phyloP scores from a whole-genome alignment of 2,888 invertebrate species.

The Drepanosiphum platanoidis region DNA sequence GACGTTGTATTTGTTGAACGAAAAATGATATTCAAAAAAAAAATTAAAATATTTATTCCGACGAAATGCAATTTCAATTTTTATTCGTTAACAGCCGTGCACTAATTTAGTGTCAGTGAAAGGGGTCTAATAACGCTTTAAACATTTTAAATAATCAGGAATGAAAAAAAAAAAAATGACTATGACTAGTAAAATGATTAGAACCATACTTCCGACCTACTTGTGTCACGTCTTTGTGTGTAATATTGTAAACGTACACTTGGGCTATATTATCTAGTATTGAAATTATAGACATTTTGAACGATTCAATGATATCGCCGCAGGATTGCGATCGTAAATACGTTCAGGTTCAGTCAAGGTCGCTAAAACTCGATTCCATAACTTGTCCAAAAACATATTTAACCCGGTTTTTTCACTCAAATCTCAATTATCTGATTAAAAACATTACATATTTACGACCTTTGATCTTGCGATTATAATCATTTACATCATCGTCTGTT shows the following conservation, averaged over 20 bases:
- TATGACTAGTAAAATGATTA: not conserved
- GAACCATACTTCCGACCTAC: constrained; percentile 3
- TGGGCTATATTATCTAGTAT: not conserved
- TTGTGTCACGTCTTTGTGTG: not conserved
- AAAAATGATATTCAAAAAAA: not conserved
- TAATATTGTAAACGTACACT: not conserved
- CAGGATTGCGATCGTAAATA: constrained; percentile 1
- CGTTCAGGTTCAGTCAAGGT: constrained; percentile 27
- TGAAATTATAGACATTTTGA: constrained; percentile 4
- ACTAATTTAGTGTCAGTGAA: not conserved
- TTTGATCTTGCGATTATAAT: not conserved
- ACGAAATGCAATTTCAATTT: not conserved
- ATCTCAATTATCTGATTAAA: not conserved
- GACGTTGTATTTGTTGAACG: not conserved
- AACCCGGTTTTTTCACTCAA: not conserved
- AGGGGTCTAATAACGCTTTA: not conserved
- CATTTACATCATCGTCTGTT: not conserved
- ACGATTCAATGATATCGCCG: not conserved
- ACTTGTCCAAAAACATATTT: constrained; percentile 35
- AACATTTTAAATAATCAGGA: not conserved
- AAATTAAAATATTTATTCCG: not conserved
- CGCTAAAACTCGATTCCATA: constrained; percentile 35
- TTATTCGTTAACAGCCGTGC: not conserved
- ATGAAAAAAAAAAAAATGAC: not conserved
- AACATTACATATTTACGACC: not conserved